Base-by-base conservation (phyloP, 1,140 invertebrate species). In the Proales similis region DNA sequence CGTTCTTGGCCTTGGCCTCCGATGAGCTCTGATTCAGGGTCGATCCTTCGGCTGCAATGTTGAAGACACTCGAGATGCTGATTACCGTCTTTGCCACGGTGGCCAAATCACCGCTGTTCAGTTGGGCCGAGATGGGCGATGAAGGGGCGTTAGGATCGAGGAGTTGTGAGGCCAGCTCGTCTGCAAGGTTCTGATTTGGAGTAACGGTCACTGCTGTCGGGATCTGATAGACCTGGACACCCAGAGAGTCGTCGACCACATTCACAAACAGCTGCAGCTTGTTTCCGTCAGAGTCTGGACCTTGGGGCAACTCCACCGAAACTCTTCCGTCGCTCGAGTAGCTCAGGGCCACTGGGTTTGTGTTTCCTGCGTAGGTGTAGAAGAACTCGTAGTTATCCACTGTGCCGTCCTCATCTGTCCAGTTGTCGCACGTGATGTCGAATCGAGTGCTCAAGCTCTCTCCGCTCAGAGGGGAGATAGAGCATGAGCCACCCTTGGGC, bases 391-490 rank as follows among this genome's bases (percentile, higher is more conserved):
- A 57, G n/a, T 9, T 29, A 6, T 26, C 22, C 26, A 57, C 30
- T 20, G 27, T 42, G 2, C 51, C 51, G 17, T 57, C 51, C 11
- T 38, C 22, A 26, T 57, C 51, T 30, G 39, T 20, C 51, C 51
- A 57, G 45, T 57, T 20, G 14, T 20, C 11, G 24, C 51, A 57
- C 11, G 29, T 14, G 11, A 57, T 57, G 14, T 6, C 12, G 45
- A 57, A 57, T 22, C 27, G 14, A 26, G 51, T 57, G 36, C 36
- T 42, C 19, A 19, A 24, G 2, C 36, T 27, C 29, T 29, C 27
- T n/a, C 51, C 51, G 30, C 5, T 22, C 45, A 2, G 30, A 27
- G 51, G 51, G 11, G 9, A 24, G 19, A 57, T 57, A 27, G 4
- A 2, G 32, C 51, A 57, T 0, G 51, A 32, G 4, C 51, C 51